A percentile compares a stretch with the other conserved stretches of the same genome.
These are phyloP conservation scores for Promerops cafer DNA, from an alignment of 2,113 vertebrate species.

Conservation along the genomic window DNA sequence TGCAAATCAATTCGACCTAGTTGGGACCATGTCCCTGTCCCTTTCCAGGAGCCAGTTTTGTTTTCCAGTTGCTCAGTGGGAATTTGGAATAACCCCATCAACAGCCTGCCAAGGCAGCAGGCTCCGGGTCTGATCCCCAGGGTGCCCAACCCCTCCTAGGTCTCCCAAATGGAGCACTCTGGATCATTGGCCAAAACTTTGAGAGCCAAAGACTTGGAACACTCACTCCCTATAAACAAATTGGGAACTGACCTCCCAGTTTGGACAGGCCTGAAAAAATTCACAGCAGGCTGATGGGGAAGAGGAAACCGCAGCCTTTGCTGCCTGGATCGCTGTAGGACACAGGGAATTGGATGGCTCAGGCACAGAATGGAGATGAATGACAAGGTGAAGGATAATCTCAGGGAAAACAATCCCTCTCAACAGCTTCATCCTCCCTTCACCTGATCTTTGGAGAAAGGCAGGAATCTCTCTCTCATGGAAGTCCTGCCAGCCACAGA, in stretches of 20 bases:
- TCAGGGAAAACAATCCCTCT: not conserved
- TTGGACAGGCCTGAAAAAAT: not conserved
- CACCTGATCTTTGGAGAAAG: not conserved
- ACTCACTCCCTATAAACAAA: not conserved
- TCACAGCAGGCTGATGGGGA: not conserved
- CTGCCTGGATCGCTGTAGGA: not conserved
- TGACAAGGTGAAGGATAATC: not conserved
- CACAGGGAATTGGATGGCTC: not conserved
- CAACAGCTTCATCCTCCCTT: not conserved
- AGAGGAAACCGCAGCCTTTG: not conserved
- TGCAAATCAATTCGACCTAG: slow-evolving; percentile 1
- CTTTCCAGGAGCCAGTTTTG: not conserved
- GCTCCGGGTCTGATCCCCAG: not conserved
- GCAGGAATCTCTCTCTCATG: not conserved
- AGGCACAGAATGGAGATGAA: not conserved
- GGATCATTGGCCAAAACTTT: not conserved
- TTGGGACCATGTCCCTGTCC: not conserved
- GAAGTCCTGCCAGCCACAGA: not conserved
- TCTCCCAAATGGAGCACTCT: not conserved
- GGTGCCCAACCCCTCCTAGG: not conserved
- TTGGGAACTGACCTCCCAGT: not conserved
- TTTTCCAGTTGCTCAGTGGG: not conserved
- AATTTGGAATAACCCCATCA: not conserved
- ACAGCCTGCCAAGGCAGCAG: not conserved
- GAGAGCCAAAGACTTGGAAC: not conserved